A percentile compares a stretch with the other conserved stretches of the same genome.
Conservation (phyloP, 2,113 vertebrate genomes). For the Pelusios castaneus region DNA sequence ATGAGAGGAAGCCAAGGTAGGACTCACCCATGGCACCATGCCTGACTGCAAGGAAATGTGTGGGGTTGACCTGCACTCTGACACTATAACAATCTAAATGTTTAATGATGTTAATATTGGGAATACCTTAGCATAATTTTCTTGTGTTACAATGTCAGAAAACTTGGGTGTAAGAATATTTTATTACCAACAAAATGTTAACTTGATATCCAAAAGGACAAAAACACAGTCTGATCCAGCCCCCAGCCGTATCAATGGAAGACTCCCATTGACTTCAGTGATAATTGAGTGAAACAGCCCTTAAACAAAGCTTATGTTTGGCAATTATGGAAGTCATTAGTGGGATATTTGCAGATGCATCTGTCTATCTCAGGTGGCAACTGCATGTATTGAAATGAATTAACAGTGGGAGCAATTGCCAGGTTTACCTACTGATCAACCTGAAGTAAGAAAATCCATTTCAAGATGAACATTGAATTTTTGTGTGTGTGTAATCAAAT, state of each 20-base stretch:
- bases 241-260: not conserved
- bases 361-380: not conserved
- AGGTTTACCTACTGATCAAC: not conserved
- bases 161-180: not conserved
- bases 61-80: no score
- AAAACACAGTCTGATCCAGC: not conserved
- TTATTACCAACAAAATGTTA: fast-evolving
- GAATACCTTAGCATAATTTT: not conserved
- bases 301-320: not conserved
- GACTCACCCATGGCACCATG: no score
- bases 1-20: no score
- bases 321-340: not conserved
- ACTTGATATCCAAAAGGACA: not conserved
- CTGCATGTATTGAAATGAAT: not conserved
- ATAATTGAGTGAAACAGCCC: not conserved
- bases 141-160: not conserved
- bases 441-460: not conserved
- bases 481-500: no score
- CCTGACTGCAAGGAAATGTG: no score
- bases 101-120: not conserved
- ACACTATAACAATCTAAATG: not conserved
- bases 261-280: not conserved
- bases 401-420: not conserved
- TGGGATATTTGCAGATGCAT: not conserved
- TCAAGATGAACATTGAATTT: not conserved